Base-by-base conservation (phyloP, 1,140 invertebrate genomes). In the Anagrus nilaparvatae region DNA sequence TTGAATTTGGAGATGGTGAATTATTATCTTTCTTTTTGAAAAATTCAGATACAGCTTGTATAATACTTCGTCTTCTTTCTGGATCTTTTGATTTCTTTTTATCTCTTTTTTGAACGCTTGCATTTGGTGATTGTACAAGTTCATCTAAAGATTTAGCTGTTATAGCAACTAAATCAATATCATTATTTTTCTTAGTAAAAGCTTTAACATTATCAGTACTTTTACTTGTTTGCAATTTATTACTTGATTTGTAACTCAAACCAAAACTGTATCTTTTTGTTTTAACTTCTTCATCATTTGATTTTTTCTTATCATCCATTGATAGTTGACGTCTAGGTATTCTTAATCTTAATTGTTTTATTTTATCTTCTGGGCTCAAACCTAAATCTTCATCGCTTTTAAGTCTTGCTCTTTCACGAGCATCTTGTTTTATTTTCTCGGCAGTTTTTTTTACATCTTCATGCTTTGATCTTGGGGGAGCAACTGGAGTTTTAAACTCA, bases 31-130 rank as follows among this genome's bases (percentile, higher is more conserved):
- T 77, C 50, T 78, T 80, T 30, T 77, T 73, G 51, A 89, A 85
- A 55, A 88, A 84, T 59, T 82, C 84, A 3, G 84, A 82, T 30
- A 89, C 78, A 32, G 84, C 79, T 67, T 87, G 85, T 48, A 88
- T 88, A 28, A 89, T 80, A 59, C 84, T 87, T 55, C 83, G 84
- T 30, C 83, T 67, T 43, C 84, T 70, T 46, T 85, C 82, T 0
- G 75, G 71, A 58, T 84, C 81, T 56, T 74, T 76, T 34, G 58
- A 50, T 37, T 73, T 74, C 45, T 69, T 70, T 48, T 67, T 69
- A 2, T 64, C 60, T 8, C 61, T 51, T 27, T 61, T 61, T 5
- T 52, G 40, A 1, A 55, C 47, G 3, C 32, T 35, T 29, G 21
- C 20, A 7, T 31, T 24, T 2, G 32, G 24, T 8, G 50, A 27